These are phyloP conservation scores for Clarias platycephalus DNA, from an alignment of 2,797 vertebrate genomes.

Conservation along the genomic window DNA sequence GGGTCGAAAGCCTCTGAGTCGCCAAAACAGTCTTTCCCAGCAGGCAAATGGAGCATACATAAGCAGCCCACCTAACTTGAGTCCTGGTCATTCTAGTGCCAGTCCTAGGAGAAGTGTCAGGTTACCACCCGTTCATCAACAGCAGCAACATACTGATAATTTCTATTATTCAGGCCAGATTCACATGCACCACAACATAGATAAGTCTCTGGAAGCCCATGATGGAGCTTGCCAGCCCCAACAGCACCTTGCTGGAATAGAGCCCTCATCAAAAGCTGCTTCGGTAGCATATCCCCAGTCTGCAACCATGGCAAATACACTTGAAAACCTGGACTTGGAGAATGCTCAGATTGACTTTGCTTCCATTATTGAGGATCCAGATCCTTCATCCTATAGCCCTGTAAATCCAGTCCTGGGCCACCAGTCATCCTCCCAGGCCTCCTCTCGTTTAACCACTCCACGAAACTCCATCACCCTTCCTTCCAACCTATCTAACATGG, in stretches of 20 bases:
- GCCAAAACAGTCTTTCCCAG: conserved; percentile 75
- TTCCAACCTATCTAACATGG: conserved; percentile 89
- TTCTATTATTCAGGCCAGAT: conserved; percentile 79
- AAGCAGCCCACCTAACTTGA: conserved; percentile 73
- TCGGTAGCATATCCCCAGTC: conserved; percentile 78
- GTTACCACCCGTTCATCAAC: conserved; percentile 68
- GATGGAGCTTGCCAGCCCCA: conserved; percentile 80
- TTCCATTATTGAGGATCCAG: conserved; percentile 91
- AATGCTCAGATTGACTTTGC: conserved; percentile 96
- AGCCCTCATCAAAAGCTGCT: conserved; percentile 71
- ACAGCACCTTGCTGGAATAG: conserved; percentile 70
- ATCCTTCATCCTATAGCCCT: conserved; percentile 75
- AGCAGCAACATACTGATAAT: conserved; percentile 68
- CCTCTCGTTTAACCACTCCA: conserved; percentile 80
- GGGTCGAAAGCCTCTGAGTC: conserved; percentile 75
- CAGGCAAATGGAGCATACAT: conserved; percentile 70
- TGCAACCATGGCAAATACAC: conserved; percentile 82
- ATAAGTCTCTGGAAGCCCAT: conserved; percentile 72
- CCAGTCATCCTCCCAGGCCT: conserved; percentile 73
- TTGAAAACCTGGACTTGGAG: conserved; percentile 95
- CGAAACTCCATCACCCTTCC: conserved; percentile 76
- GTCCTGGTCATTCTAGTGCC: conserved; percentile 71
- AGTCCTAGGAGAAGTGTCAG: conserved; percentile 72
- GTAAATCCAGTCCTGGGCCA: conserved; percentile 69
- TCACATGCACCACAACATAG: conserved; percentile 69